Evolutionary conservation across 2,888 invertebrate genomes (phyloP), one percentile per base, ranked within the genome.

Genomic region (Cryptops parisi): DNA sequence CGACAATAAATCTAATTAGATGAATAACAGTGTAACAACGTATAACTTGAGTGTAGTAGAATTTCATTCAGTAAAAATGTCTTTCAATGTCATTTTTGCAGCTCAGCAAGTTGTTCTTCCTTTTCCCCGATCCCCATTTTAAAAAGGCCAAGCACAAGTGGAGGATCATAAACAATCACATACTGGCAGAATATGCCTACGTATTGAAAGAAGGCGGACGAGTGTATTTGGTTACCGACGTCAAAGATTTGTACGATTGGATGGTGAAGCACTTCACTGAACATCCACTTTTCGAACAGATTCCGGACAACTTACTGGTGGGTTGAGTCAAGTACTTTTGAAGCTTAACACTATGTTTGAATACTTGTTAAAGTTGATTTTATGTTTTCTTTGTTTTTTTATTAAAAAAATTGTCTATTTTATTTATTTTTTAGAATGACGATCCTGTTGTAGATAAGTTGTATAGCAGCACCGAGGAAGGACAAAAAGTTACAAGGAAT

Each of bases 101-200:
- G 83, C 72, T 97, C 43, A 80, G 80, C 57, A 96, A 96, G 72
- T 89, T 99, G 84, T 98, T 99, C 70, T 97, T 99, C 70, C 73
- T 99, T 19, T 98, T 94, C 70, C 98, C 98, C 23, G 98, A 98
- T 73, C 98, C 98, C 26, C 98, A 99, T 73, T 99, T 99, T 69
- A 99, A 98, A 69, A 91, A 84, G 65, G 83, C 93, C 0, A 98
- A 98, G 72, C 94, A 97, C 67, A 98, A 98, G 70, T 98, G 98
- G 98, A 77, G 98, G 56, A 98, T 99, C 57, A 90, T 99, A 58
- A 97, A 90, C 67, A 80, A 84, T 62, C 83, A 84, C 62, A 73
- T 97, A 33, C 73, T 99, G 22, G 88, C 96, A 2, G 98, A 98
- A 71, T 99, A 98, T 76, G 97, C 97, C 0, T 98, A 90, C 73